Evolutionary conservation across 2,113 vertebrate genomes (phyloP).

Genomic region (Candoia aspera): DNA sequence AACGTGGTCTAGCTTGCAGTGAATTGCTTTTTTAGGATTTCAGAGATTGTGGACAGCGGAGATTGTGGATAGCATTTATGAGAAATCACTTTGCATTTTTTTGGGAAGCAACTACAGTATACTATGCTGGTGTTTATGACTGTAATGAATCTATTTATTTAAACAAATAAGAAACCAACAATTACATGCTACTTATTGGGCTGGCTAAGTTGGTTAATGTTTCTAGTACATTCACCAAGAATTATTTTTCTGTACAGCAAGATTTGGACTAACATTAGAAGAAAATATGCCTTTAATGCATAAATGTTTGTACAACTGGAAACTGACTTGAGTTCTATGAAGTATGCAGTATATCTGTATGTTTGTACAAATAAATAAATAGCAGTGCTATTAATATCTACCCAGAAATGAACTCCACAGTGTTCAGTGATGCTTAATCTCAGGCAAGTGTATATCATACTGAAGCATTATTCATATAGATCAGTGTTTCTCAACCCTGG

Average conservation of each 20-base stretch:
- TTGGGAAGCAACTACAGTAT: background rate
- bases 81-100: background rate
- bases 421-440: background rate
- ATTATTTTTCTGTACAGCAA: background rate
- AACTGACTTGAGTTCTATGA: background rate
- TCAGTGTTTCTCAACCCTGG: too few relatives aligned
- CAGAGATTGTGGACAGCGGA: background rate
- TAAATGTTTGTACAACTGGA: background rate
- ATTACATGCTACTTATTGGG: background rate
- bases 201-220: background rate
- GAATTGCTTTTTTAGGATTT: background rate
- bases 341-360: background rate
- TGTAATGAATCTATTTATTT: background rate
- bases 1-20: background rate
- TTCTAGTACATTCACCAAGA: background rate
- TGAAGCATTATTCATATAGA: background rate
- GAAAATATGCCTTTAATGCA: background rate
- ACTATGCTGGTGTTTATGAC: background rate
- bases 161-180: background rate
- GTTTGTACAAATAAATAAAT: background rate
- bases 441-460: background rate
- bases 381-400: background rate
- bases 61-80: background rate
- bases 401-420: background rate
- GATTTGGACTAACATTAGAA: background rate